These are phyloP conservation scores for Parus major DNA, from an alignment of 2,113 vertebrate species.

Conservation along the genomic window DNA sequence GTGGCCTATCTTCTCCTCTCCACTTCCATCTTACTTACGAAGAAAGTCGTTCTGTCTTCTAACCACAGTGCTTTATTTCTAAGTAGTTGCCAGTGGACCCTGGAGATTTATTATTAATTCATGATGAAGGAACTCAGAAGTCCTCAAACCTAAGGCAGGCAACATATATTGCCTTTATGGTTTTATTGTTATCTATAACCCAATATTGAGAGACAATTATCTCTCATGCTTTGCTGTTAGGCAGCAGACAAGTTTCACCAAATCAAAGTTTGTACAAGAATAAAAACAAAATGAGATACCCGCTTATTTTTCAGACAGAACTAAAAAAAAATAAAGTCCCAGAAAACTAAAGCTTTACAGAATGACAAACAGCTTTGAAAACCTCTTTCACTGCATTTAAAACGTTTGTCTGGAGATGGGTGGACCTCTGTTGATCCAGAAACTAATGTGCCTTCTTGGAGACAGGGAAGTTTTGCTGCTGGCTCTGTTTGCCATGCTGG, in stretches of 20 bases:
- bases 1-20: neutral
- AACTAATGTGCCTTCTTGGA: neutral
- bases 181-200: neutral
- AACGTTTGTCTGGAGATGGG: neutral
- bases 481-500: neutral
- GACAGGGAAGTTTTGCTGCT: neutral
- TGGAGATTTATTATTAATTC: slow-evolving; percentile 19
- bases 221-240: neutral
- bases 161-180: neutral
- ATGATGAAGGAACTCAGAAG: neutral
- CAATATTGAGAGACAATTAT: neutral
- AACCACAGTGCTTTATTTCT: neutral
- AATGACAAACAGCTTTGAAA: slow-evolving; percentile 28
- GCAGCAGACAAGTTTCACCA: neutral
- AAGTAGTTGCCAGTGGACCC: neutral
- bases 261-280: slow-evolving; percentile 9
- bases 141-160: neutral
- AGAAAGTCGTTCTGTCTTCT: neutral
- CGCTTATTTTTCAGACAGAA: neutral
- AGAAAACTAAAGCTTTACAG: slow-evolving; percentile 14
- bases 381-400: slow-evolving; percentile 7
- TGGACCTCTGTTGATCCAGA: slow-evolving; percentile 55
- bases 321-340: neutral
- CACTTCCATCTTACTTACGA: neutral
- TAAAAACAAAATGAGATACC: neutral